Conservation (phyloP, 2,113 vertebrate species). For the Arenaria interpres region DNA sequence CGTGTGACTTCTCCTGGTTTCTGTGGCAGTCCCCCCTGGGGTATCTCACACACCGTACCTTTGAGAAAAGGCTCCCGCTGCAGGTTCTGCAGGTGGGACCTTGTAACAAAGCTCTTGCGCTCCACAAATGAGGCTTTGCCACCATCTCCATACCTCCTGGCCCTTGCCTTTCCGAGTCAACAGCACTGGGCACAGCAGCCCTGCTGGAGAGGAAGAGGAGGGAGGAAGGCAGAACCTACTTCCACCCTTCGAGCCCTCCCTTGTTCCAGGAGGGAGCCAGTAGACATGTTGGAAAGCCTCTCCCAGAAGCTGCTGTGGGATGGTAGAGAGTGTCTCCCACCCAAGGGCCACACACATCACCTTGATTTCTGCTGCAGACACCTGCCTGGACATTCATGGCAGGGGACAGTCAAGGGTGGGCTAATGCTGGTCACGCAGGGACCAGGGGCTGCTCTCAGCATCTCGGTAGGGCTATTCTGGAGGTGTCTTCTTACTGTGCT, state of each 20-base stretch:
- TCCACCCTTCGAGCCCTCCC: not conserved
- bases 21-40: too few species aligned
- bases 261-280: not conserved
- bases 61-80: not conserved
- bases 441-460: not conserved
- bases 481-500: not conserved
- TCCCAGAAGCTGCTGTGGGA: not conserved
- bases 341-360: not conserved
- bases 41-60: not conserved
- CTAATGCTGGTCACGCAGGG: accelerated
- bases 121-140: not conserved
- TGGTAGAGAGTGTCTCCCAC: too few species aligned
- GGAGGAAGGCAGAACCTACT: not conserved
- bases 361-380: not conserved
- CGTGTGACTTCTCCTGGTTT: not conserved
- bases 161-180: not conserved
- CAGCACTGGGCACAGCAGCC: not conserved
- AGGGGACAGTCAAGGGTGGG: not conserved
- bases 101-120: not conserved
- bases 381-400: accelerated
- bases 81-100: not conserved
- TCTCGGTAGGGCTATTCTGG: too few species aligned
- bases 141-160: accelerated
- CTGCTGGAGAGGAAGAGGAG: not conserved
- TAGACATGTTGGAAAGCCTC: not conserved